Base-by-base conservation (phyloP, 2,888 invertebrate species). In the Hyles lineata region DNA sequence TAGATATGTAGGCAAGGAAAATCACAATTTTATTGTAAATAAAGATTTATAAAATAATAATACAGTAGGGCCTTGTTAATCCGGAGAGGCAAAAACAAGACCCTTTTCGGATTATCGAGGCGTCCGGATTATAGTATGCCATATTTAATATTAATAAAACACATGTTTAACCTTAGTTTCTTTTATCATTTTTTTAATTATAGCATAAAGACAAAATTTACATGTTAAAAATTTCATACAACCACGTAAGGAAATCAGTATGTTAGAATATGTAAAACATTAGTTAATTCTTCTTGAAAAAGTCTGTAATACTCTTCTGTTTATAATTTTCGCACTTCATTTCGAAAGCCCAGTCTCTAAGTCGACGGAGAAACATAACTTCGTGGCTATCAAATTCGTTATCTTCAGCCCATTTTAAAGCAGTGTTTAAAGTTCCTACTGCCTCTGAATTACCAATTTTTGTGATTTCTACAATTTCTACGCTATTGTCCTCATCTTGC, bases 111-210 rank as follows among this genome's bases (percentile, higher is more conserved):
- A 72, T 72, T 72, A 74, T 74, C 70, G 74, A 74, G 72, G 72
- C 55, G 55, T 73, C 75, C 73, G 62, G 75, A 74, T 71, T 70
- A 74, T 74, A 72, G 73, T 75, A 76, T 70, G 72, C 50, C 62
- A 74, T 74, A 73, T 73, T 63, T 55, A 71, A 63, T 70, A 58
- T 32, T 35, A 35, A 63, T 63, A 63, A 35, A 32, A 29, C 17
- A 32, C 29, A 32, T 63, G 29, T 32, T 32, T 32, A 63, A 29
- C 17, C n/a, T 63, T 32, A 32, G 63, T 29, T 35, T 32, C 32
- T 29, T 29, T 62, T 23, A 63, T 32, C 7, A 63, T 11, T 32
- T 63, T 63, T 32, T 32, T 23, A 32, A 63, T 63, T 63, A n/a
- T 32, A 63, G 63, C 63, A 32, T 63, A 63, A 25, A 63, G 63